Evolutionary conservation across 2,797 vertebrate species (phyloP).

Genomic region (Myripristis murdjan): DNA sequence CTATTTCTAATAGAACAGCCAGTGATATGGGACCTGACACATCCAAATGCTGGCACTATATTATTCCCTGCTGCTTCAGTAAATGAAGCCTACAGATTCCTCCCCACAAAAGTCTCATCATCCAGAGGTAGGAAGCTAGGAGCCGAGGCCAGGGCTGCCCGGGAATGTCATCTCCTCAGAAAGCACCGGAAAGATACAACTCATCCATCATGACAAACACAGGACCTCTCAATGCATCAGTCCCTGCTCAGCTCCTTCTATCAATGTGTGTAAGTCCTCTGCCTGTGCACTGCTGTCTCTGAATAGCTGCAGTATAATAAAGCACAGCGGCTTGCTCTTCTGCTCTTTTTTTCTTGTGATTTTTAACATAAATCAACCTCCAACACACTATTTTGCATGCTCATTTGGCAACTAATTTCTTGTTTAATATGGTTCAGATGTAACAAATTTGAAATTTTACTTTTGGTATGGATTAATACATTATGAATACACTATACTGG

Average conservation of each 20-base stretch:
- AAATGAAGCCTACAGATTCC: slow-evolving; percentile 76
- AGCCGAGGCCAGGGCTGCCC: slow-evolving; percentile 49
- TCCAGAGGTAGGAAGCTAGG: slow-evolving; percentile 53
- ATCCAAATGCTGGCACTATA: slow-evolving; percentile 77
- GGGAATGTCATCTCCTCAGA: slow-evolving; percentile 75
- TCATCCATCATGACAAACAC: slow-evolving; percentile 72
- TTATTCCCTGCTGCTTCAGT: slow-evolving; percentile 76
- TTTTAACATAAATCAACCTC: slow-evolving; percentile 42
- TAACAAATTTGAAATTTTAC: neutral
- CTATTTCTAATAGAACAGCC: slow-evolving; percentile 83
- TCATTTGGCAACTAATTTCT: neutral
- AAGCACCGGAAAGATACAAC: slow-evolving; percentile 44
- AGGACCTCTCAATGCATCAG: neutral
- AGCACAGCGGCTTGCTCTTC: slow-evolving; percentile 31
- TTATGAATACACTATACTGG: neutral
- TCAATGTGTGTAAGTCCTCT: slow-evolving; percentile 45
- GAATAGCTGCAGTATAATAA: slow-evolving; percentile 83
- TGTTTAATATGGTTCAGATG: neutral
- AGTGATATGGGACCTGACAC: slow-evolving; percentile 82
- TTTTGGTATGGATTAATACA: no score
- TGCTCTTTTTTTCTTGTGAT: slow-evolving; percentile 25
- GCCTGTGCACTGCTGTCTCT: slow-evolving; percentile 69
- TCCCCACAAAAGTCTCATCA: slow-evolving; percentile 71
- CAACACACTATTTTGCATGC: slow-evolving; percentile 12
- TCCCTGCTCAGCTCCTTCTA: slow-evolving; percentile 43